Evolutionary conservation across 2,888 invertebrate genomes (phyloP), one percentile per base, ranked within the genome.

Genomic region (Nomada fabriciana): DNA sequence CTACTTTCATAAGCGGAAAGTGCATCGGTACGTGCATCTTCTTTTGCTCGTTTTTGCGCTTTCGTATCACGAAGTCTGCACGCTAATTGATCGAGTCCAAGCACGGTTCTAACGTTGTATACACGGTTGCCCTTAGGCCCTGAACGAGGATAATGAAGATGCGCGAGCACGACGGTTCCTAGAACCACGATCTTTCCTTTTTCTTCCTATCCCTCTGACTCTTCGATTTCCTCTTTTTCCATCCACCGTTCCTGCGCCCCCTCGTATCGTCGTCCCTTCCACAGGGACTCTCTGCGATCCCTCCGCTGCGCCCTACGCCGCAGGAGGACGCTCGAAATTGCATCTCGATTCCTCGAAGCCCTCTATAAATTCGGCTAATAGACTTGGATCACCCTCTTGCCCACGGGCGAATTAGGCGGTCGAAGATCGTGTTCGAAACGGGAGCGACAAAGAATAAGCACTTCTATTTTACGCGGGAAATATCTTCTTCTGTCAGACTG

Each of bases 21-120:
- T 77, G 87, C 77, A 83, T 87, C 88, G 80, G 80, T 82, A 83
- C 86, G 88, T 90, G 89, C 80, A 89, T 89, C 88, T 87, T 79
- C 43, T 73, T 77, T 68, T 87, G 85, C 83, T 89, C 86, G 81
- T 88, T 91, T 86, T 84, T 84, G 83, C 76, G 71, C 70, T 80
- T 82, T 80, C 77, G 89, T 76, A 88, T 89, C 89, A 86, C 88
- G 88, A 87, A 87, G 81, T 71, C 84, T 64, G 83, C 84, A 89
- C 88, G 89, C 92, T 92, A 92, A 92, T 92, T 92, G 91, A 92
- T 92, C 91, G 90, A 86, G 88, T 88, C 90, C 86, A 82, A 82
- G 82, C 86, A 86, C 85, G 87, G 87, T 85, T 85, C 86, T 82
- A 82, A 83, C 75, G 84, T 80, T 82, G 85, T 89, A 89, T 85